Percentiles rank a stretch among this genome's conserved stretches.
These are phyloP conservation scores for Tichodroma muraria DNA, from an alignment of 2,113 vertebrate genomes.

Conservation along the genomic window DNA sequence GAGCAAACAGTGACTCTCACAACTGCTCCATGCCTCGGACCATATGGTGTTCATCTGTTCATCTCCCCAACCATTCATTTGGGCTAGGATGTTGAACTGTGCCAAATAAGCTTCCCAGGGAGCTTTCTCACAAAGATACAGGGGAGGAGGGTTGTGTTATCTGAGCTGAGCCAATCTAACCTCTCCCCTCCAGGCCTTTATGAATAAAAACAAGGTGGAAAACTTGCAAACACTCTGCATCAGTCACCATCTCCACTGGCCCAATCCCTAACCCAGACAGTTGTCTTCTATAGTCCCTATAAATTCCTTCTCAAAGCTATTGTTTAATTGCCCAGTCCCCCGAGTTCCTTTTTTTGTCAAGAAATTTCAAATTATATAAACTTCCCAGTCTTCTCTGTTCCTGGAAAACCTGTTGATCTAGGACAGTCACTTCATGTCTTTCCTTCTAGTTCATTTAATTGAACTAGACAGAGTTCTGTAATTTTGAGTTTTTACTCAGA, in stretches of 20 bases:
- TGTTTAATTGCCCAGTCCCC: neutral
- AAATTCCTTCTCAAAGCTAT: neutral
- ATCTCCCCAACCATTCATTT: conserved; percentile 34
- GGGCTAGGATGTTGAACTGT: neutral
- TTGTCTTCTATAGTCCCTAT: neutral
- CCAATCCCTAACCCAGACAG: neutral
- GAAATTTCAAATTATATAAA: neutral
- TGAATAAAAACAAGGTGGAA: neutral
- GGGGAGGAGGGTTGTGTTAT: neutral
- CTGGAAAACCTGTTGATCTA: neutral
- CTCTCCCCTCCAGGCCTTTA: neutral
- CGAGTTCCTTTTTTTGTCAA: neutral
- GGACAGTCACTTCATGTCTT: neutral
- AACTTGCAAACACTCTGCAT: neutral
- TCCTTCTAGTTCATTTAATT: neutral
- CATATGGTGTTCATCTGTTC: conserved; percentile 53
- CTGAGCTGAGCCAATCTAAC: neutral
- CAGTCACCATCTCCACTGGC: neutral
- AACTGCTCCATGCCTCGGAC: conserved; percentile 7
- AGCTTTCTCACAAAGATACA: neutral
- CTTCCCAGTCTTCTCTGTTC: neutral
- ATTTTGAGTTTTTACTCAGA: neutral
- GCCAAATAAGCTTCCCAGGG: conserved; percentile 38
- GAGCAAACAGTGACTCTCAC: neutral
- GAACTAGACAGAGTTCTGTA: neutral